Evolutionary conservation across 1,140 invertebrate genomes (phyloP), one percentile per base, ranked within the genome.

Genomic region (Lepidurus apus): DNA sequence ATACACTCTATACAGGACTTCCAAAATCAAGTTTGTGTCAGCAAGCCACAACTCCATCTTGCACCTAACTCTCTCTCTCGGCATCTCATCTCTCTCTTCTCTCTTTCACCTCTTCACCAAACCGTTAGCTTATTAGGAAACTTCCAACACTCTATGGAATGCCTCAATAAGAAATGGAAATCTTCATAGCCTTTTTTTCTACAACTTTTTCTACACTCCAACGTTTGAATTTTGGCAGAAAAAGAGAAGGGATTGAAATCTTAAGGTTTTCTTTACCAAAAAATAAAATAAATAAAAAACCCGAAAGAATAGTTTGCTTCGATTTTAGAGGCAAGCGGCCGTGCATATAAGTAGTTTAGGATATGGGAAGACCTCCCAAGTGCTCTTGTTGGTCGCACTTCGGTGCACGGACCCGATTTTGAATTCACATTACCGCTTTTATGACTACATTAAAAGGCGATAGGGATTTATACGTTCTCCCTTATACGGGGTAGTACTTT

Each of bases 41-140:
- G 53, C 53, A 21, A 21, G 53, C 53, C 53, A 65, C 53, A 65
- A 47, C 10, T 65, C 53, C 53, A 65, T 65, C 17, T 65, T 65
- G 53, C 53, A 65, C 53, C 13, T n/a, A 65, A 21, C 34, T 34
- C 2, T 34, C 34, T 65, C 13, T 65, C 53, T 21, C 13, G 21
- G 53, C 53, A 65, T 13, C 21, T 13, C 53, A 65, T n/a, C 10
- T 13, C 21, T 65, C 34, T 34, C 2, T 34, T 34, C 34, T 34
- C 34, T 34, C 34, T 4, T 34, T 34, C 34, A 34, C 4, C 34
- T 34, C 4, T 34, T 34, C 34, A 34, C 34, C 4, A 34, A 34
- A 34, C 3, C 34, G 34, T 34, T 34, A 34, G 34, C 34, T 34
- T 34, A 34, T 34, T 34, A 34, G 0, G 34, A 34, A 34, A 34